Conservation (phyloP, 1,140 invertebrate genomes). For the Pogonomyrmex californicus region DNA sequence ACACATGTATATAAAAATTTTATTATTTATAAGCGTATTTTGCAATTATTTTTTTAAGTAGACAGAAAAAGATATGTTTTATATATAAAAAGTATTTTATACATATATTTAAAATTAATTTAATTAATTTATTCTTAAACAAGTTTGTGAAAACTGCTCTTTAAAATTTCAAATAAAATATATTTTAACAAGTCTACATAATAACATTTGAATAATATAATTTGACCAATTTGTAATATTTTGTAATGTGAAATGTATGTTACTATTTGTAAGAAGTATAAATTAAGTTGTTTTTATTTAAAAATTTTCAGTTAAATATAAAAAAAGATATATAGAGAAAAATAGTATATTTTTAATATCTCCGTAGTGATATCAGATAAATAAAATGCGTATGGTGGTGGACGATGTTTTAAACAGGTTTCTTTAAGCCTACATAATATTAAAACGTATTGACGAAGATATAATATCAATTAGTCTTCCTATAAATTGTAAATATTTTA, state of each 20-base stretch:
- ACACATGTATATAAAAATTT: not conserved
- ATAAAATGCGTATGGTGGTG: constrained; percentile 38
- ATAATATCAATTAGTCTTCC: constrained; percentile 42
- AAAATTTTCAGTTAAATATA: not conserved
- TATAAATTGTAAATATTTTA: constrained; percentile 54
- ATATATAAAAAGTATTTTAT: not conserved
- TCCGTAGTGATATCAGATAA: not conserved
- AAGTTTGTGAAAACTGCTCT: not conserved
- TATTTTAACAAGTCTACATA: not conserved
- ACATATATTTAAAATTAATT: not conserved
- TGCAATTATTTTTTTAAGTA: no score
- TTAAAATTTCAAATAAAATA: not conserved
- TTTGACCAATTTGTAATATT: not conserved
- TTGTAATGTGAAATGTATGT: not conserved
- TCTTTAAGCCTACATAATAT: constrained; percentile 46
- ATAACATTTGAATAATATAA: not conserved
- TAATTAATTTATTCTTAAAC: not conserved
- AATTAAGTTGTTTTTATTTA: not conserved
- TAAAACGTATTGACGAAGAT: constrained; percentile 50
- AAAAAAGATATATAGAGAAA: not conserved
- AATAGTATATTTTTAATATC: not conserved
- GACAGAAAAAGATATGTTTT: not conserved
- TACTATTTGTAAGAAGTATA: not conserved
- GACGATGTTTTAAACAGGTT: constrained; percentile 52
- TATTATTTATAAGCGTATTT: not conserved